phyloP scores from a whole-genome alignment of 2,888 invertebrate genomes.

The Stenodera caucasica region DNA sequence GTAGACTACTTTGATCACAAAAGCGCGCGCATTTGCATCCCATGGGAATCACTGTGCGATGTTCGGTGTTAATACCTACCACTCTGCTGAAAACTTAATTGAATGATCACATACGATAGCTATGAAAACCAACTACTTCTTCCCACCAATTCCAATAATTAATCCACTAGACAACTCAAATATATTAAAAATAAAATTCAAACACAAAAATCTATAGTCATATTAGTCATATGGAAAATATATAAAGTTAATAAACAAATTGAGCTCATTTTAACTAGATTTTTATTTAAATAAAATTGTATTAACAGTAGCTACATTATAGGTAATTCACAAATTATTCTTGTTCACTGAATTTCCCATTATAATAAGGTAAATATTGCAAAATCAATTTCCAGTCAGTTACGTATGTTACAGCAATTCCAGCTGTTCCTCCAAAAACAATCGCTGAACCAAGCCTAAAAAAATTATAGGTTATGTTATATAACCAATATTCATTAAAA shows the following conservation, averaged over 20 bases:
- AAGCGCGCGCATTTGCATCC: slow-evolving; percentile 50
- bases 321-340: slow-evolving; percentile 36
- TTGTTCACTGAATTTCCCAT: slow-evolving; percentile 67
- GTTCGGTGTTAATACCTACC: slow-evolving; percentile 43
- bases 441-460: slow-evolving; percentile 62
- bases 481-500: slow-evolving; percentile 10
- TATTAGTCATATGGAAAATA: no score
- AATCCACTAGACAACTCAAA: no score
- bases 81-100: slow-evolving; percentile 43
- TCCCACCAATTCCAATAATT: neutral
- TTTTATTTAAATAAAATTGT: neutral
- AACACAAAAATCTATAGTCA: no score
- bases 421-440: slow-evolving; percentile 69
- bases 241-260: neutral
- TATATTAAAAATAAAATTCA: no score
- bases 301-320: neutral
- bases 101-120: slow-evolving; percentile 37
- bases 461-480: slow-evolving; percentile 13
- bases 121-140: neutral
- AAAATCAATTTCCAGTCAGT: slow-evolving; percentile 80
- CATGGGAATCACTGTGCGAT: slow-evolving; percentile 44
- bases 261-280: neutral
- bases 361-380: slow-evolving; percentile 75
- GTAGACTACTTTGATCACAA: slow-evolving; percentile 42
- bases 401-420: slow-evolving; percentile 65